phyloP scores from a whole-genome alignment of 1,140 invertebrate species.

The Cataglyphis hispanica region DNA sequence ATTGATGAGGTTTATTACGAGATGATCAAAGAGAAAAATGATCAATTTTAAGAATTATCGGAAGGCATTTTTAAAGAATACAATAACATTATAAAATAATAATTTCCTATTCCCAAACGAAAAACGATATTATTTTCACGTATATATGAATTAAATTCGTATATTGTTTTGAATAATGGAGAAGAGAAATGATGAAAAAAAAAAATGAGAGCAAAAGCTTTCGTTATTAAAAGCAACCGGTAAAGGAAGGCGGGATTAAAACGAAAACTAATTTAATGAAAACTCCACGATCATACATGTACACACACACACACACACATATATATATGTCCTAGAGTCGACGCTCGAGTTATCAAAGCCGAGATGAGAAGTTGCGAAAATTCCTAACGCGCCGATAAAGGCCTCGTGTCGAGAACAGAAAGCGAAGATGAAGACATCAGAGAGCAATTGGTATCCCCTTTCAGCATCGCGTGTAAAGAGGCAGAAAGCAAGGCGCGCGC shows the following conservation, averaged over 20 bases:
- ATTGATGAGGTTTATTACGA: neutral
- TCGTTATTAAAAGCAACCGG: slow-evolving; percentile 6
- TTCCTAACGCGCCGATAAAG: slow-evolving; percentile 25
- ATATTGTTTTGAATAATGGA: neutral
- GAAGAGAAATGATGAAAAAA: neutral
- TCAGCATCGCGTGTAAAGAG: slow-evolving; percentile 51
- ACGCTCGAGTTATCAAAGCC: neutral
- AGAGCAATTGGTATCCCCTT: slow-evolving; percentile 53
- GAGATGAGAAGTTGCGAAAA: slow-evolving; percentile 1
- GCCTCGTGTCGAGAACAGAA: slow-evolving; percentile 4
- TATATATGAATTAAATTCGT: neutral
- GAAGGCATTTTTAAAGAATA: neutral
- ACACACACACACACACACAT: no score
- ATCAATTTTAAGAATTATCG: neutral
- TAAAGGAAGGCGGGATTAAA: neutral
- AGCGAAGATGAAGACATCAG: slow-evolving; percentile 41
- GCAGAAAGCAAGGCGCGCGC: slow-evolving; percentile 32
- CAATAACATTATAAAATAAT: neutral
- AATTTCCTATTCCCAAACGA: neutral
- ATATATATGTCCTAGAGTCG: neutral
- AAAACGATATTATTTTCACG: neutral
- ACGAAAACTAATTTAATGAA: slow-evolving; percentile 20
- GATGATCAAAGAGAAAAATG: neutral
- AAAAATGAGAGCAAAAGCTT: neutral
- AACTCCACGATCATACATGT: neutral